These are phyloP conservation scores for Limnephilus lunatus DNA, from an alignment of 2,888 invertebrate species.

Conservation along the genomic window DNA sequence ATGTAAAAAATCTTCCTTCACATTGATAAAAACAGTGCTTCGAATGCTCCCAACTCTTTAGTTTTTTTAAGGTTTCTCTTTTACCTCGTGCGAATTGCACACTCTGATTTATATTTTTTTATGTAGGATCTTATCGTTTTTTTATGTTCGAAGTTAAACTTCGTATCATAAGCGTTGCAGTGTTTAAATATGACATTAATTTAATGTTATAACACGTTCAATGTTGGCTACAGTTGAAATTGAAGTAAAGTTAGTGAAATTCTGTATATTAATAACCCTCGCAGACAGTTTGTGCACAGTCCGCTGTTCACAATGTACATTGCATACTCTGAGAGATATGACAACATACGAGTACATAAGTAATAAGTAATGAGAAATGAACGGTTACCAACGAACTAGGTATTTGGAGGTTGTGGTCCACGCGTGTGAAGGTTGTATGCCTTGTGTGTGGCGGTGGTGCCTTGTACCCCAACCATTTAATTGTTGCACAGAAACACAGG, in stretches of 20 bases:
- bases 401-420: not conserved
- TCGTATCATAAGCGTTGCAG: not conserved
- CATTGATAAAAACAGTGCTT: no score
- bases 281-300: not conserved
- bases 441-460: not conserved
- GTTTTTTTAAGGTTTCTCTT: no score
- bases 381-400: not conserved
- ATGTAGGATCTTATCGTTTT: no score
- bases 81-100: no score
- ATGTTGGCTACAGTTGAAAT: not conserved
- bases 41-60: no score
- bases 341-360: not conserved
- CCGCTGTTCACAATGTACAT: not conserved
- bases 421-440: not conserved
- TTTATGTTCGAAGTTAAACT: not conserved
- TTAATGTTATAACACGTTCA: not conserved
- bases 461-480: not conserved
- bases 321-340: not conserved
- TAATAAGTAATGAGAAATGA: not conserved
- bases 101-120: no score
- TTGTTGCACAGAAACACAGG: constrained; percentile 5
- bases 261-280: not conserved
- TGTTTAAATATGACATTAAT: not conserved
- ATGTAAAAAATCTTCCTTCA: no score
- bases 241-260: not conserved